A percentile compares a stretch with the other conserved stretches of the same genome.
Evolutionary conservation across 2,888 invertebrate genomes (phyloP).

Genomic region (Andrena flavipes): DNA sequence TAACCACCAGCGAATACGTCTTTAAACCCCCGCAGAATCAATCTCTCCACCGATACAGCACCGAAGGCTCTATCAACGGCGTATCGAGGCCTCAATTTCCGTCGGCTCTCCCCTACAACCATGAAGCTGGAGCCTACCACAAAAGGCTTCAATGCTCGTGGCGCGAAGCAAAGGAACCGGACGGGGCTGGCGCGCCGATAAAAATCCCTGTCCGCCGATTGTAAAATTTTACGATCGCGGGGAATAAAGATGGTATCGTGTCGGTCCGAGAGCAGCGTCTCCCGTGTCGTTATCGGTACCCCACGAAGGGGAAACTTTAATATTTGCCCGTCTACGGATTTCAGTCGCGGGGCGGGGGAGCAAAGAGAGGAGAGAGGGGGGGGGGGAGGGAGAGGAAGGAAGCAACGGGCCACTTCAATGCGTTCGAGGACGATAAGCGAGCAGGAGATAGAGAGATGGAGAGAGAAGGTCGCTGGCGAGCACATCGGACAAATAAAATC

Average conservation of each 20-base stretch:
- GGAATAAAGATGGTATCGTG: slow-evolving; percentile 81
- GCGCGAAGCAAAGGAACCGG: slow-evolving; percentile 49
- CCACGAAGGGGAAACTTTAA: slow-evolving; percentile 75
- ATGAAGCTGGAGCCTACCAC: not conserved
- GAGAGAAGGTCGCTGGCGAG: slow-evolving; percentile 71
- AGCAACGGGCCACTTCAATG: slow-evolving; percentile 67
- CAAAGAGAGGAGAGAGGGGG: not conserved
- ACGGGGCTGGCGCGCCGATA: slow-evolving; percentile 66
- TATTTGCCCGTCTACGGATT: slow-evolving; percentile 81
- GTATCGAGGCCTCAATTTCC: not conserved
- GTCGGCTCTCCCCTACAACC: not conserved
- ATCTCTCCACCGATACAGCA: not conserved
- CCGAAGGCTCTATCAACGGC: not conserved
- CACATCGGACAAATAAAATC: slow-evolving; percentile 82
- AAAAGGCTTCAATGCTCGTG: slow-evolving; percentile 1
- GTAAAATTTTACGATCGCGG: slow-evolving; percentile 82
- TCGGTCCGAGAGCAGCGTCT: slow-evolving; percentile 72
- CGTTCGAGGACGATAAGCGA: slow-evolving; percentile 78
- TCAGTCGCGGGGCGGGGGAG: slow-evolving; percentile 56
- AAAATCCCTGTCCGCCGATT: slow-evolving; percentile 75
- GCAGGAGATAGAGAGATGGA: slow-evolving; percentile 24
- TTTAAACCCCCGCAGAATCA: not conserved
- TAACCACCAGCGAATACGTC: too few relatives aligned
- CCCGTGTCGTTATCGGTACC: slow-evolving; percentile 77
- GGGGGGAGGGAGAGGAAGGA: slow-evolving; percentile 38